These are phyloP conservation scores for Epinotia nisella DNA, from an alignment of 2,888 invertebrate genomes.

Conservation along the genomic window DNA sequence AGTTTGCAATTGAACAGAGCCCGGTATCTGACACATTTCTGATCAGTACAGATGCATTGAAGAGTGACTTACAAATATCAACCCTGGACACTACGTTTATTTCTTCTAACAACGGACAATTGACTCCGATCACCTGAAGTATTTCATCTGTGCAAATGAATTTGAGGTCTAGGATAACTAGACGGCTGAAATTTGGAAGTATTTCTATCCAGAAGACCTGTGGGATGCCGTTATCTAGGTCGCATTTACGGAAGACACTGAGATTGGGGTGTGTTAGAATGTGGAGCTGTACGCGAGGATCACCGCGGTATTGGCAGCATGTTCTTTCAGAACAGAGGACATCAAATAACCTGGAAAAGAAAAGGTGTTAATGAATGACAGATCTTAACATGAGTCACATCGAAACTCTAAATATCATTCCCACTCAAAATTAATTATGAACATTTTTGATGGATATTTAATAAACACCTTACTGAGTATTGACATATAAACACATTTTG, in stretches of 20 bases:
- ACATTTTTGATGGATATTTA: too few species aligned
- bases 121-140: conserved; percentile 70
- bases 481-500: too few species aligned
- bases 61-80: conserved; percentile 76
- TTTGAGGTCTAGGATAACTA: conserved; percentile 77
- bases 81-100: conserved; percentile 80
- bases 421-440: too few species aligned
- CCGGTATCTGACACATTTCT: conserved; percentile 80
- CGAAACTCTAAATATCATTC: too few species aligned
- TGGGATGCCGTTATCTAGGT: conserved; percentile 76
- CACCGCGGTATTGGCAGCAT: conserved; percentile 72
- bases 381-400: not conserved
- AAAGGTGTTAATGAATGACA: conserved; percentile 36
- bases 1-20: conserved; percentile 67
- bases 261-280: conserved; percentile 76
- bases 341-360: conserved; percentile 80
- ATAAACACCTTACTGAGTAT: too few species aligned
- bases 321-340: conserved; percentile 80
- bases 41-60: conserved; percentile 78
- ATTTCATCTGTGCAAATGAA: conserved; percentile 83
- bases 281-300: conserved; percentile 76
- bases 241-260: conserved; percentile 78
- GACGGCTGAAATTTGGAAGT: conserved; percentile 68
- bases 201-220: conserved; percentile 74
- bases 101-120: conserved; percentile 74